Evolutionary conservation across 2,113 vertebrate species (phyloP), one percentile per base, ranked within the genome.

Genomic region (Turdus rufiventris): DNA sequence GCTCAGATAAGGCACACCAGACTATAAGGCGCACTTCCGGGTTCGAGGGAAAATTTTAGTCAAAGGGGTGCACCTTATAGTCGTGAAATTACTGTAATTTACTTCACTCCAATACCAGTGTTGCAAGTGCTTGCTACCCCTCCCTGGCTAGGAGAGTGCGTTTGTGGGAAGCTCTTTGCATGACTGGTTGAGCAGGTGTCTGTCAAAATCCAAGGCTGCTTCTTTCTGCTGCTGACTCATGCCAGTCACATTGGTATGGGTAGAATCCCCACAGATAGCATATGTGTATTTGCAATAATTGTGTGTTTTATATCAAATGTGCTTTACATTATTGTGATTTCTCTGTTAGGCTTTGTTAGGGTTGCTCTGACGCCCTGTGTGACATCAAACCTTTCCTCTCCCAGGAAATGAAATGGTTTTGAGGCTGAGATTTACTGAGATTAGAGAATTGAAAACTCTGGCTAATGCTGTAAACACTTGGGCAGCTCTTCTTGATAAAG

Each of bases 231-330:
- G 36, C 62, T 88, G 25, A 31, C 18, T 75, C 25, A 8, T 63
- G 20, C 24, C 51, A 19, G 24, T 60, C 58, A 42, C 0, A 0
- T 3, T 34, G n/a, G n/a, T n/a, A 61, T 17, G 19, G 40, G 5
- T 62, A 34, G 10, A 60, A 42, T 14, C 21, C 40, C 3, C 19
- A 13, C 24, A 40, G 10, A 18, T 26, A 48, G 19, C 60, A 36
- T n/a, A 26, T 19, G 20, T 10, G 13, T 34, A 7, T 91, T 91
- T 43, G 33, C 20, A 18, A 31, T 66, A 12, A 12, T 5, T 34
- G 9, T 26, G n/a, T 61, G 23, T 21, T 82, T 75, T 40, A 18
- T 28, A 34, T 61, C 15, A 61, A 25, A 21, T 18, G 47, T 43
- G 4, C 9, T 86, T 79, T 31, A 34, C 60, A 6, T 47, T 26